phyloP scores from a whole-genome alignment of 2,888 invertebrate species.

The Heteromyza rotundicornis region DNA sequence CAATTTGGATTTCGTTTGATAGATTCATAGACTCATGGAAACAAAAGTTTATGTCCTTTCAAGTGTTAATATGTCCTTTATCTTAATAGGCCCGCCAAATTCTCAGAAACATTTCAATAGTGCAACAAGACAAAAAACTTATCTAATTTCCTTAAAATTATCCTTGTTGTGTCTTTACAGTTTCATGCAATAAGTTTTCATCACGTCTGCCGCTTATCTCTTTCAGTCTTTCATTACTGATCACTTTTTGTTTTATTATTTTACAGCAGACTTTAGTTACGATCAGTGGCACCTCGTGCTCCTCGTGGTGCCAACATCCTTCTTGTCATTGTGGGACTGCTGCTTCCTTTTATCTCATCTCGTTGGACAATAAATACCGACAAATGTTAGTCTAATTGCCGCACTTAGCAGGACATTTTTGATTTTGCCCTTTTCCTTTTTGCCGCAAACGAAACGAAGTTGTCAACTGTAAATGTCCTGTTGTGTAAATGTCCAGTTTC shows the following conservation, averaged over 20 bases:
- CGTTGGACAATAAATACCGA: conserved; percentile 33
- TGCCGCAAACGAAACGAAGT: conserved; percentile 15
- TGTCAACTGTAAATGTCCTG: conserved; percentile 34
- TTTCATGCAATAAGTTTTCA: background rate
- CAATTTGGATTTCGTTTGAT: conserved; percentile 19
- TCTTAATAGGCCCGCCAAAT: too few relatives aligned
- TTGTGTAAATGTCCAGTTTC: too few relatives aligned
- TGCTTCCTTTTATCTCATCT: conserved; percentile 7
- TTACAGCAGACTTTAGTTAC: background rate
- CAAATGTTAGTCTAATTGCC: conserved; percentile 38
- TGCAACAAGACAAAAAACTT: too few relatives aligned
- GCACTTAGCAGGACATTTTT: conserved; percentile 37
- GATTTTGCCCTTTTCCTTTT: conserved; percentile 19
- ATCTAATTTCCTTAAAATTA: too few relatives aligned
- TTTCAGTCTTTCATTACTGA: too few relatives aligned
- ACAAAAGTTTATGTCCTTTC: too few relatives aligned
- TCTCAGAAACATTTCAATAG: too few relatives aligned
- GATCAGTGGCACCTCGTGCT: conserved; percentile 16
- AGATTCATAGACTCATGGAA: too few relatives aligned
- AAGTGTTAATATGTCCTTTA: too few relatives aligned
- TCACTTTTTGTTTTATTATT: background rate
- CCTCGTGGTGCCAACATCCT: conserved; percentile 8
- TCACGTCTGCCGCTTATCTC: conserved; percentile 8
- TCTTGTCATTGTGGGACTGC: background rate
- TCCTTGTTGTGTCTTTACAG: too few relatives aligned